Conservation (phyloP, 2,113 vertebrate genomes). For the Hassar affinis region DNA sequence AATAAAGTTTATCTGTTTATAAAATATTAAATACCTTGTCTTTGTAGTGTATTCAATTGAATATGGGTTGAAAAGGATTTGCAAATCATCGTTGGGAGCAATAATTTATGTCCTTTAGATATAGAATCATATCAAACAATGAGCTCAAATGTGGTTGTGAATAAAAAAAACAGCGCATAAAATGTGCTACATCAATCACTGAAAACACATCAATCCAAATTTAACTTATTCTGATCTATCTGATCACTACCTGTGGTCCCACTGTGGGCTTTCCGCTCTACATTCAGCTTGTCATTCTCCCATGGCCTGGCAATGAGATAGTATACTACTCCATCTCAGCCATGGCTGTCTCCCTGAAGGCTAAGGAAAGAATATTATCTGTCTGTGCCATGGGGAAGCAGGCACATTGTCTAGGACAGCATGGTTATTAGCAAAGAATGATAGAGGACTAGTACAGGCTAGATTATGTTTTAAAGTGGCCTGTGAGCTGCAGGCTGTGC, state of each 20-base stretch:
- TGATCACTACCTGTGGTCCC: not conserved
- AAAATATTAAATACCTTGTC: no score
- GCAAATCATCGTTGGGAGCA: no score
- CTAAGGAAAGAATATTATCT: conserved; percentile 50
- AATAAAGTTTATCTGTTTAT: no score
- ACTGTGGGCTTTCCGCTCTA: conserved; percentile 25
- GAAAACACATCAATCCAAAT: not conserved
- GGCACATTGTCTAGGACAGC: conserved; percentile 32
- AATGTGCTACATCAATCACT: not conserved
- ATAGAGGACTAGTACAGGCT: conserved; percentile 38
- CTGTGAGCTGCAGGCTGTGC: conserved; percentile 35
- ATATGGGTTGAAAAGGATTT: no score
- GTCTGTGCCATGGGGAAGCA: conserved; percentile 22
- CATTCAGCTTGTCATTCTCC: conserved; percentile 24
- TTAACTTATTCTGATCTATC: not conserved
- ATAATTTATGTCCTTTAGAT: not conserved
- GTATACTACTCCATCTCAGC: conserved; percentile 25
- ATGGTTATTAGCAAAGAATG: conserved; percentile 47
- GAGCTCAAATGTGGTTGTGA: not conserved
- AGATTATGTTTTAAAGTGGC: conserved; percentile 50
- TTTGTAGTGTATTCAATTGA: no score
- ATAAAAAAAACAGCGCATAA: not conserved
- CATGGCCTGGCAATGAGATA: conserved; percentile 17
- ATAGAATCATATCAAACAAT: not conserved
- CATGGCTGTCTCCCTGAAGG: conserved; percentile 20